phyloP scores from a whole-genome alignment of 2,888 invertebrate species.

The Acleris emargana region DNA sequence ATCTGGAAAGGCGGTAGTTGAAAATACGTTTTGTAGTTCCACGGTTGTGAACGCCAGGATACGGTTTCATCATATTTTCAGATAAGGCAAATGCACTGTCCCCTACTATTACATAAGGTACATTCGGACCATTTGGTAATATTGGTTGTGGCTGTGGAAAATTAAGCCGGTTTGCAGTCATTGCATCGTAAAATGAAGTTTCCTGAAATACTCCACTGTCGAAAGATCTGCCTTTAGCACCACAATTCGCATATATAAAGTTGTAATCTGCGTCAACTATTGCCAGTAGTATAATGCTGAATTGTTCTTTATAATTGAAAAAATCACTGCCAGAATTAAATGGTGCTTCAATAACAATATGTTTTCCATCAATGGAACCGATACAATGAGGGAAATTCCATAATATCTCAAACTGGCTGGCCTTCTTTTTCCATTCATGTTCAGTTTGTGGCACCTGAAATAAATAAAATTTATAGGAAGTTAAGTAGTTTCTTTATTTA shows the following conservation, averaged over 20 bases:
- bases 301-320: slow-evolving; percentile 43
- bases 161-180: slow-evolving; percentile 42
- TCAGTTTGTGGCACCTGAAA: slow-evolving; percentile 44
- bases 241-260: slow-evolving; percentile 44
- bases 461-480: slow-evolving; percentile 35
- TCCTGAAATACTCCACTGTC: slow-evolving; percentile 48
- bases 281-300: slow-evolving; percentile 44
- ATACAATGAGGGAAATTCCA: slow-evolving; percentile 46
- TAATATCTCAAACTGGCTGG: slow-evolving; percentile 41
- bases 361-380: slow-evolving; percentile 30
- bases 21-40: slow-evolving; percentile 40
- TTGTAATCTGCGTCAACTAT: slow-evolving; percentile 44
- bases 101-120: slow-evolving; percentile 46
- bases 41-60: slow-evolving; percentile 40
- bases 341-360: slow-evolving; percentile 40
- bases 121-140: slow-evolving; percentile 39
- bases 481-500: slow-evolving; percentile 15
- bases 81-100: slow-evolving; percentile 51
- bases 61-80: slow-evolving; percentile 45
- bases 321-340: slow-evolving; percentile 45
- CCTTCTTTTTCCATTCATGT: slow-evolving; percentile 40
- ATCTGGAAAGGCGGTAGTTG: slow-evolving; percentile 42
- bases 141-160: slow-evolving; percentile 43
- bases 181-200: slow-evolving; percentile 44
- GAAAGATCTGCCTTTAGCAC: slow-evolving; percentile 44